These are phyloP conservation scores for Micrasema longulum DNA, from an alignment of 1,140 invertebrate species.

Conservation along the genomic window DNA sequence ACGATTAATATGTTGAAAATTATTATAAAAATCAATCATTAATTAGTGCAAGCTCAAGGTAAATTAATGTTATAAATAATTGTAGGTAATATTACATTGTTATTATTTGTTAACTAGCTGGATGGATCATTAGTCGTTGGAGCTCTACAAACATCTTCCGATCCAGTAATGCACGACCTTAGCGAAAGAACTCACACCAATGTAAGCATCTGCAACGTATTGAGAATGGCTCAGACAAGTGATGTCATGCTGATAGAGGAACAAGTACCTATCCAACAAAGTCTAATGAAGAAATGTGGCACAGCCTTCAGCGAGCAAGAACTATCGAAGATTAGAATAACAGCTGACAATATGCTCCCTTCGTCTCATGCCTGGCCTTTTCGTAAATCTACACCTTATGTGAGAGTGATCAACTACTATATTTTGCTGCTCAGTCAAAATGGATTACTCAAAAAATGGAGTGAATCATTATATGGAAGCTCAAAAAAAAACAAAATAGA, in stretches of 20 bases:
- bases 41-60: too few relatives aligned
- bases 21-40: too few relatives aligned
- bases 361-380: constrained; percentile 43
- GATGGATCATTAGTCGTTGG: constrained; percentile 29
- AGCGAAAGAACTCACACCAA: constrained; percentile 29
- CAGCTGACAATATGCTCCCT: constrained; percentile 36
- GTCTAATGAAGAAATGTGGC: constrained; percentile 36
- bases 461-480: background rate
- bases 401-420: constrained; percentile 34
- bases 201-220: constrained; percentile 37
- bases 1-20: too few relatives aligned
- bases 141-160: constrained; percentile 27
- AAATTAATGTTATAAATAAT: too few relatives aligned
- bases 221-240: constrained; percentile 1
- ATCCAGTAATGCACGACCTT: constrained; percentile 28
- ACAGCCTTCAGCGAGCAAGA: constrained; percentile 2
- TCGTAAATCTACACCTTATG: constrained; percentile 41
- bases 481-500: constrained; percentile 16
- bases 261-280: constrained; percentile 17
- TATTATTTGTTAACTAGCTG: constrained; percentile 46
- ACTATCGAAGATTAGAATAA: constrained; percentile 35
- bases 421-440: constrained; percentile 34
- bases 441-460: constrained; percentile 39
- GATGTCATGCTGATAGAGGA: constrained; percentile 43
- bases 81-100: too few relatives aligned